Conservation (phyloP, 2,888 invertebrate species). For the Diaprepes abbreviatus region DNA sequence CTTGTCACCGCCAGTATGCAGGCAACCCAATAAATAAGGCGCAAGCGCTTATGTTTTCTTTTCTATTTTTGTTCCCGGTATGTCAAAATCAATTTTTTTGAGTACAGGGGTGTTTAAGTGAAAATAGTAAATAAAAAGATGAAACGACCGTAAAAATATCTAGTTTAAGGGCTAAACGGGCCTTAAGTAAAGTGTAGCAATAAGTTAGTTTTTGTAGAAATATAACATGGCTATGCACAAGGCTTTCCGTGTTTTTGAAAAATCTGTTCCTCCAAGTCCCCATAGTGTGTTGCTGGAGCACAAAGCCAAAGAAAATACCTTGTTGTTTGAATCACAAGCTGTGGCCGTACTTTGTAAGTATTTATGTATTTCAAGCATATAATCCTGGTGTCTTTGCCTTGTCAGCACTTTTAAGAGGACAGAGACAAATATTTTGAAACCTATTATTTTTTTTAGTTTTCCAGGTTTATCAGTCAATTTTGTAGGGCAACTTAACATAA, state of each 20-base stretch:
- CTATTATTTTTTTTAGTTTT: too few species aligned
- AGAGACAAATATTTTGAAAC: too few species aligned
- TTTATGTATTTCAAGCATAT: background rate
- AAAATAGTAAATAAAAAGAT: constrained; percentile 26
- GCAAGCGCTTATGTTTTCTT: background rate
- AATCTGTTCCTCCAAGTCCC: constrained; percentile 86
- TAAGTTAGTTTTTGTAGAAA: background rate
- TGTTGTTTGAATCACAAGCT: constrained; percentile 93
- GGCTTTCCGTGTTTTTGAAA: constrained; percentile 91
- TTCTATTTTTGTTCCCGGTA: constrained; percentile 6
- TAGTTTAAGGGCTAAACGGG: constrained; percentile 16
- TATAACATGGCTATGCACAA: constrained; percentile 91
- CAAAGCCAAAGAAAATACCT: constrained; percentile 86
- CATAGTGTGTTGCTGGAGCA: constrained; percentile 93
- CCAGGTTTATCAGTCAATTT: too few species aligned
- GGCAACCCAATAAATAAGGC: constrained; percentile 19
- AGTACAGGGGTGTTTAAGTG: constrained; percentile 20
- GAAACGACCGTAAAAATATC: constrained; percentile 1
- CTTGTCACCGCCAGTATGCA: background rate
- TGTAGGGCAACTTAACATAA: too few species aligned
- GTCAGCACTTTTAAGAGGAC: too few species aligned
- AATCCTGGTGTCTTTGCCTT: background rate
- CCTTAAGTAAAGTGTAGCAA: constrained; percentile 4
- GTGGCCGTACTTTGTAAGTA: constrained; percentile 85
- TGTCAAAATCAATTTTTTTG: constrained; percentile 28